These are phyloP conservation scores for Phorcus lineatus DNA, from an alignment of 2,888 invertebrate genomes.

Conservation along the genomic window DNA sequence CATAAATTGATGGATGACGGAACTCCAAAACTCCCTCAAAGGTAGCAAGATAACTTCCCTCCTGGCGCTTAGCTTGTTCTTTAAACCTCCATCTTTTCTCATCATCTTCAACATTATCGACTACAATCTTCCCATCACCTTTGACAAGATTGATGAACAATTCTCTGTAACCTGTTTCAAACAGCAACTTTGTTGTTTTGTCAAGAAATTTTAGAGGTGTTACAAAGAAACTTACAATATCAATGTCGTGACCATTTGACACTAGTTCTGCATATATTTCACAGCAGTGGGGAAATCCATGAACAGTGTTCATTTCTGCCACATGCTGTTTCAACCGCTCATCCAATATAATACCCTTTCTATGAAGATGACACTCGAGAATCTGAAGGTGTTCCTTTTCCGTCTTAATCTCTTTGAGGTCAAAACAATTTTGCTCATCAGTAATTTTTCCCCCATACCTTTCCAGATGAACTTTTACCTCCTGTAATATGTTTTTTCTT, in stretches of 20 bases:
- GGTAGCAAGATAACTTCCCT: not conserved
- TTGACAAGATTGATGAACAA: not conserved
- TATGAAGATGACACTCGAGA: not conserved
- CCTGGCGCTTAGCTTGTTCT: not conserved
- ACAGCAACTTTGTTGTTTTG: not conserved
- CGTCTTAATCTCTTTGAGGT: not conserved
- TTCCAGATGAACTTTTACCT: not conserved
- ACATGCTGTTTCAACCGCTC: not conserved
- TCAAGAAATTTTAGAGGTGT: not conserved
- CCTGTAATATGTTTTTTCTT: not conserved
- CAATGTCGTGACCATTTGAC: not conserved
- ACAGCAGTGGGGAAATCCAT: not conserved
- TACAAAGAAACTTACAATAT: not conserved
- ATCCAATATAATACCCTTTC: not conserved
- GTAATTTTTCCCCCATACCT: not conserved
- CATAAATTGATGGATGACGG: not conserved
- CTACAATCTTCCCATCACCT: not conserved
- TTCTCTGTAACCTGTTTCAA: not conserved
- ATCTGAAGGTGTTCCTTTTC: not conserved
- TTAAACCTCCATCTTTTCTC: not conserved
- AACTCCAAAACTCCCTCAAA: not conserved
- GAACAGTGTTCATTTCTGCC: not conserved
- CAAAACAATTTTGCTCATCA: not conserved
- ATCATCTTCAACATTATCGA: not conserved
- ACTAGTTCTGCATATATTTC: not conserved